phyloP scores from a whole-genome alignment of 1,140 invertebrate genomes.

The Cydia strobilella region DNA sequence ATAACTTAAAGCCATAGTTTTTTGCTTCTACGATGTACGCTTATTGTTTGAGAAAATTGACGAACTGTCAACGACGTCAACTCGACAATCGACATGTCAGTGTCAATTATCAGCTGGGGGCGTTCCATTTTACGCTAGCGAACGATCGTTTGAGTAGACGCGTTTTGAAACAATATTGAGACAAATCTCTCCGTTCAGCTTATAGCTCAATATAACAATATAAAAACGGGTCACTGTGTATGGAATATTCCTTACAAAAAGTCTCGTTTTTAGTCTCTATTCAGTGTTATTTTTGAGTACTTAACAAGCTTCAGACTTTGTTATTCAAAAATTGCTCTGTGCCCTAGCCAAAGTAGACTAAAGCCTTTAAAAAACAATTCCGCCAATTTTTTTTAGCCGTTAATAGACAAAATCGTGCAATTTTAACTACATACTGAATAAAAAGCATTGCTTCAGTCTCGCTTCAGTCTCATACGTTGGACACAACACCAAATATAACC shows the following conservation, averaged over 20 bases:
- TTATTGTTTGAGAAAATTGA: conserved; percentile 42
- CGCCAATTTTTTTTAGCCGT: background rate
- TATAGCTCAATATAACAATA: too few species aligned
- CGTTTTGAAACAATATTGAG: background rate
- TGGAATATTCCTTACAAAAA: too few species aligned
- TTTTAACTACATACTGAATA: background rate
- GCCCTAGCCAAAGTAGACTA: background rate
- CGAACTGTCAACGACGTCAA: conserved; percentile 38
- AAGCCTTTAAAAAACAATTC: background rate
- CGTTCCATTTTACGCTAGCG: conserved; percentile 1
- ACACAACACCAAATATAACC: background rate
- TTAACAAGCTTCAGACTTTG: too few species aligned
- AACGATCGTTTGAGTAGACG: conserved; percentile 3
- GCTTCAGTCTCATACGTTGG: background rate
- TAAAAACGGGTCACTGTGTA: too few species aligned
- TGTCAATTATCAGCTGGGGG: conserved; percentile 38
- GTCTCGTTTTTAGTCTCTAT: too few species aligned
- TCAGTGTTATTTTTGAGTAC: too few species aligned
- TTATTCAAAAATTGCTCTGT: too few species aligned
- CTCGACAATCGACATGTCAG: too few species aligned
- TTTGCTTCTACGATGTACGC: conserved; percentile 38
- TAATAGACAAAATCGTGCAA: background rate
- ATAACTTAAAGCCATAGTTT: conserved; percentile 65
- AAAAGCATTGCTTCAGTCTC: background rate
- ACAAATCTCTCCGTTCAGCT: too few species aligned